phyloP scores from a whole-genome alignment of 1,140 invertebrate species.

The Drosophila parvula region DNA sequence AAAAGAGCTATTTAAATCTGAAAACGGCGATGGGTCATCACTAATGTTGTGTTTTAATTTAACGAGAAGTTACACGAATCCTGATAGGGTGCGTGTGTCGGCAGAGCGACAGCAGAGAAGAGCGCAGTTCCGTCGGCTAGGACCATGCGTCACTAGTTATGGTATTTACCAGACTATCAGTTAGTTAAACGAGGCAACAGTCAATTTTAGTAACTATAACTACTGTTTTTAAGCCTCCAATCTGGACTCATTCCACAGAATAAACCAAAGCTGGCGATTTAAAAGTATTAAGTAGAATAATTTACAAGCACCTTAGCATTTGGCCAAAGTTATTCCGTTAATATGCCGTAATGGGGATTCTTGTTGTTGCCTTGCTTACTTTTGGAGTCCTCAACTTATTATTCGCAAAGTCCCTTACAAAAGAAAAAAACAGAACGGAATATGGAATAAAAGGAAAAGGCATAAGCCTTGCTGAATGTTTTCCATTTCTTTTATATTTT shows the following conservation, averaged over 20 bases:
- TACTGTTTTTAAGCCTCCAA: neutral
- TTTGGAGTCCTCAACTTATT: neutral
- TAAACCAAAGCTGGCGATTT: too few relatives aligned
- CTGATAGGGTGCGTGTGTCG: too few relatives aligned
- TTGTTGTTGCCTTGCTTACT: neutral
- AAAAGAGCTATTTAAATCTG: too few relatives aligned
- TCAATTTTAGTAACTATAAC: neutral
- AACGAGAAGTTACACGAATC: too few relatives aligned
- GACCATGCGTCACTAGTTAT: too few relatives aligned
- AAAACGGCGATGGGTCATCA: too few relatives aligned
- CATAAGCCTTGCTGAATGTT: slow-evolving; percentile 16
- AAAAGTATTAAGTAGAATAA: neutral
- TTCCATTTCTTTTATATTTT: slow-evolving; percentile 1
- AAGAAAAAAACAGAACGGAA: neutral
- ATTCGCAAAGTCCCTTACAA: neutral
- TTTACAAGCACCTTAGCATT: neutral
- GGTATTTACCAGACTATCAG: too few relatives aligned
- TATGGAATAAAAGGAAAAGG: neutral
- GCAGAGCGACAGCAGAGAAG: too few relatives aligned
- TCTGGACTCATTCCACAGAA: neutral
- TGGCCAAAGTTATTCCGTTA: neutral
- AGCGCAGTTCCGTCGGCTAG: too few relatives aligned
- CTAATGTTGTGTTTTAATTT: too few relatives aligned
- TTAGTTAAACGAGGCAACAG: neutral
- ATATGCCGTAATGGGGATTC: neutral